Conservation (phyloP, 64 coral and sea anemone species). For the Actinia tenebrosa region DNA sequence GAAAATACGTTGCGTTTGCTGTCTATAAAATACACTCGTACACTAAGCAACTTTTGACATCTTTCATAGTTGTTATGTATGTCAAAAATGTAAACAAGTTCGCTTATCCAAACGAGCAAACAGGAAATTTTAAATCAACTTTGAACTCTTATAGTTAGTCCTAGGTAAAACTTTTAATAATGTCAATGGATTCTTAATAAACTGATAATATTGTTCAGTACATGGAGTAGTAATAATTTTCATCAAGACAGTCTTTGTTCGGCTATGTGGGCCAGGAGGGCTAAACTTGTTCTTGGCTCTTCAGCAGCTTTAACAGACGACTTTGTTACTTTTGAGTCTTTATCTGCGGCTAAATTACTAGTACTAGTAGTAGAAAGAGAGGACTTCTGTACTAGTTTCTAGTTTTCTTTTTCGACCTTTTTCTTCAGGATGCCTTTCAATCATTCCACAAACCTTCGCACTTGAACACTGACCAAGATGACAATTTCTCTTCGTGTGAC, state of each 20-base stretch:
- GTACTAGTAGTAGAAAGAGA: background rate
- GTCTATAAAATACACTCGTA: too few species aligned
- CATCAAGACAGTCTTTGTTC: background rate
- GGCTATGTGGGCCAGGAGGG: background rate
- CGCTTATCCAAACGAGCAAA: too few species aligned
- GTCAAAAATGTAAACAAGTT: background rate
- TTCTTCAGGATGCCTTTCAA: constrained; percentile 15
- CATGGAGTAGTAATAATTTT: background rate
- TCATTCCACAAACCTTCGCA: constrained; percentile 11
- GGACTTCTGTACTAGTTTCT: background rate
- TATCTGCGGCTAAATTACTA: background rate
- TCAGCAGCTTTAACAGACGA: background rate
- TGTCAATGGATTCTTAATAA: too few species aligned
- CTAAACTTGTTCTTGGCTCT: background rate
- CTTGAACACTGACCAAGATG: background rate
- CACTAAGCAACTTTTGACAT: too few species aligned
- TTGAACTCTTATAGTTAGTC: too few species aligned
- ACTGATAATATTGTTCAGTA: background rate
- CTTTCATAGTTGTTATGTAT: too few species aligned
- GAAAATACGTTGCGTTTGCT: background rate
- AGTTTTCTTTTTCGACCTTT: constrained; percentile 2
- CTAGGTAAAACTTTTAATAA: too few species aligned
- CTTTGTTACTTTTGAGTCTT: background rate
- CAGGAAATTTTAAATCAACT: too few species aligned
- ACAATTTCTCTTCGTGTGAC: constrained; percentile 28